Evolutionary conservation across 2,113 vertebrate species (phyloP).

Genomic region (Scartelaos histophorus): DNA sequence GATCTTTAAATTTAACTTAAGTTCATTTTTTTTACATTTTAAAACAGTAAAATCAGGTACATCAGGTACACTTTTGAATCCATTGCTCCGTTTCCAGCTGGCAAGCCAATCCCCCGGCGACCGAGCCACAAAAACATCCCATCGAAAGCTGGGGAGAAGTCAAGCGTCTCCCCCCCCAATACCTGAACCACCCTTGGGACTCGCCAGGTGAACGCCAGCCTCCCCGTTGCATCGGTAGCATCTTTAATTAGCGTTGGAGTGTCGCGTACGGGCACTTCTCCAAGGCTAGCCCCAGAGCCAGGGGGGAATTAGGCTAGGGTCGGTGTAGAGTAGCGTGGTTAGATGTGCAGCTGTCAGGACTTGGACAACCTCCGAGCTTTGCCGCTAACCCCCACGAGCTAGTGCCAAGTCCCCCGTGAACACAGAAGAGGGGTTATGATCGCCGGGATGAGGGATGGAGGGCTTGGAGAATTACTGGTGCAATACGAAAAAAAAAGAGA

Average conservation of each 20-base stretch:
- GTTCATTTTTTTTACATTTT: too few species aligned
- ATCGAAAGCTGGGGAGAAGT: background rate
- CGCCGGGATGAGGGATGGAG: conserved; percentile 7
- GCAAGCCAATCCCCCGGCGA: background rate
- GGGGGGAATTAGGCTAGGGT: background rate
- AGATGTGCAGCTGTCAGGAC: conserved; percentile 20
- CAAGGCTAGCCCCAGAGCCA: background rate
- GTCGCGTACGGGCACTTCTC: conserved; percentile 1
- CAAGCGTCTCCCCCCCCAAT: background rate
- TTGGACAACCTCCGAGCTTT: conserved; percentile 6
- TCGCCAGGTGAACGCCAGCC: conserved; percentile 8
- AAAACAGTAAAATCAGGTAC: too few species aligned
- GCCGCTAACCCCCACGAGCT: background rate
- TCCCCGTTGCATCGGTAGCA: background rate
- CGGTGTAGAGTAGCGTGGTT: background rate
- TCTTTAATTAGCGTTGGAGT: conserved; percentile 15
- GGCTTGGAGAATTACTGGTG: background rate
- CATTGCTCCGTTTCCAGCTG: conserved; percentile 37
- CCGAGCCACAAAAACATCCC: conserved; percentile 1
- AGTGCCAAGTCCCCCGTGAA: background rate
- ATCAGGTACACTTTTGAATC: conserved; percentile 28
- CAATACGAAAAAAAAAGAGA: background rate
- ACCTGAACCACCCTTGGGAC: background rate
- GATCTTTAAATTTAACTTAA: too few species aligned
- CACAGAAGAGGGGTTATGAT: conserved; percentile 15